Evolutionary conservation across 2,888 invertebrate genomes (phyloP).

Genomic region (Linhomoeus sp.): DNA sequence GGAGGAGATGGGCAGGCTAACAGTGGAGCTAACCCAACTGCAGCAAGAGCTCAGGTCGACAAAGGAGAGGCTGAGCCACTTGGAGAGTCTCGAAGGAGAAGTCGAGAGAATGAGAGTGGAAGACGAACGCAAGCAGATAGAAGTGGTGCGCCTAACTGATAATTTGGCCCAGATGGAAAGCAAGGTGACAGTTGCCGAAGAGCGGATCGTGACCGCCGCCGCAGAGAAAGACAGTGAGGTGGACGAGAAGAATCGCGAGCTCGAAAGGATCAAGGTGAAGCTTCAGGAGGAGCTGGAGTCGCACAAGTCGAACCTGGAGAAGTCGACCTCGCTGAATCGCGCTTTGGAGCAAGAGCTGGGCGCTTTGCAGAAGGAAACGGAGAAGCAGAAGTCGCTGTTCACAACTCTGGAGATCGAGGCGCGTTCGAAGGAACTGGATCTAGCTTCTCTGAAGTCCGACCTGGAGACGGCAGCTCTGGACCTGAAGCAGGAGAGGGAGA

Average conservation of each 20-base stretch:
- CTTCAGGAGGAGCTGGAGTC: not conserved
- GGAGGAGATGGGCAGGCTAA: not conserved
- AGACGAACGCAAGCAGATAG: too few relatives aligned
- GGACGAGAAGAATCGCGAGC: not conserved
- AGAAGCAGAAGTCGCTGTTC: not conserved
- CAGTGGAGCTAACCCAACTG: not conserved
- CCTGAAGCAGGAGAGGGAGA: not conserved
- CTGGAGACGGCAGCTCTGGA: not conserved
- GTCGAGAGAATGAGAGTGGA: not conserved
- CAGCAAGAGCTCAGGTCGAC: not conserved
- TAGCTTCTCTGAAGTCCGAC: too few relatives aligned
- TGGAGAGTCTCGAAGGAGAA: not conserved
- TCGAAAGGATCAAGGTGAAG: not conserved
- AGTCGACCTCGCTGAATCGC: not conserved
- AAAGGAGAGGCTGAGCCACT: not conserved
- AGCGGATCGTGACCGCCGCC: not conserved
- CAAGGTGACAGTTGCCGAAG: not conserved
- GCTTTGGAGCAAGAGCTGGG: conserved; percentile 1
- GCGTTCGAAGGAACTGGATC: not conserved
- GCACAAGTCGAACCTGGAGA: not conserved
- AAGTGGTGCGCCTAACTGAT: not conserved
- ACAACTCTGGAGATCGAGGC: not conserved
- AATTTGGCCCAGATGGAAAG: too few relatives aligned
- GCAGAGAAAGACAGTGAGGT: not conserved
- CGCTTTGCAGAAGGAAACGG: conserved; percentile 3